Evolutionary conservation across 2,797 vertebrate species (phyloP).

Genomic region (Antennarius maculatus): DNA sequence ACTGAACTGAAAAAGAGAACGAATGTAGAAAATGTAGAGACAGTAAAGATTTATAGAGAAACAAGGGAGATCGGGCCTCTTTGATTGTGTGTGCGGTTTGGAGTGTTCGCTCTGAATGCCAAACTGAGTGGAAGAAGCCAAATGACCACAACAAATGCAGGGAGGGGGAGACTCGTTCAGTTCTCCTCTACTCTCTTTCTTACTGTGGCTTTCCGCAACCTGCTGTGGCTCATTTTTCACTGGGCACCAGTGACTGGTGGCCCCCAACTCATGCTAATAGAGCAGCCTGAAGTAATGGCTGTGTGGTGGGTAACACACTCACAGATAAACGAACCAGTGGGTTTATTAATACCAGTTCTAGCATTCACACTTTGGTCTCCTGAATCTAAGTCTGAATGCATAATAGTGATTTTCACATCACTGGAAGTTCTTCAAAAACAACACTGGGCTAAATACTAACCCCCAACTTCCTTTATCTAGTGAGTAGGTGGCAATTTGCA

Average conservation of each 20-base stretch:
- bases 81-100: constrained; percentile 43
- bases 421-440: too few species aligned
- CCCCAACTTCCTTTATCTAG: too few species aligned
- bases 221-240: constrained; percentile 74
- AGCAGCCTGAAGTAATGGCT: constrained; percentile 49
- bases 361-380: too few species aligned
- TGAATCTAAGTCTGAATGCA: too few species aligned
- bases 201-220: constrained; percentile 69
- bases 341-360: not conserved
- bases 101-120: constrained; percentile 74
- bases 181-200: constrained; percentile 58
- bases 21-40: constrained; percentile 1
- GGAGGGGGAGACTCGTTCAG: constrained; percentile 45
- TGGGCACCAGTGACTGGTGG: constrained; percentile 65
- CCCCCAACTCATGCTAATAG: constrained; percentile 74
- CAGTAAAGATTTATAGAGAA: constrained; percentile 11
- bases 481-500: too few species aligned
- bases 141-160: constrained; percentile 53
- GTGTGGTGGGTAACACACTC: constrained; percentile 14
- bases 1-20: not conserved
- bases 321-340: constrained; percentile 9
- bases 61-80: constrained; percentile 21
- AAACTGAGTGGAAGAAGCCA: constrained; percentile 63
- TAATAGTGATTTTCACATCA: too few species aligned
- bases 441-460: too few species aligned